Evolutionary conservation across 2,797 vertebrate species (phyloP), one percentile per base, ranked within the genome.

Genomic region (Lepus oiostolus): DNA sequence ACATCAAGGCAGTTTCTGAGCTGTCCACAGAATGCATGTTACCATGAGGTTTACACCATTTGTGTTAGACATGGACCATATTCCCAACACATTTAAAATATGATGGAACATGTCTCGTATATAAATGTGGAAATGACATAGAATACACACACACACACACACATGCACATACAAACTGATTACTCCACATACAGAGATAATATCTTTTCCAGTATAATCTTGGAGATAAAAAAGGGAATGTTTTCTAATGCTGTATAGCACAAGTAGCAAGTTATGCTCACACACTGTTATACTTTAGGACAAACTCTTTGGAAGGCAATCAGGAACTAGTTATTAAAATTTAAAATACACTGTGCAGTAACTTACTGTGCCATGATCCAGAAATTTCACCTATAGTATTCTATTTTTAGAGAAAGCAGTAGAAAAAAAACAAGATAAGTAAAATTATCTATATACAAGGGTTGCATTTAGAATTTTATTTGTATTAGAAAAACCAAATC

Each of bases 1-100:
- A 54, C 52, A 89, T 54, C 89, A 85, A 85, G 42, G 38, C 42
- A 89, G 65, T 95, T 85, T 32, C 28, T 77, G 50, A 96, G 58
- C 24, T 95, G 14, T 80, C 79, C 83, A 74, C 35, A 71, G 85
- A 91, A 88, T 86, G 38, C 4, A 84, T 95, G n/a, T 32, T 68
- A 84, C 35, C 22, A 82, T 77, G 58, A 7, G 7, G 2, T 71
- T 96, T 89, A 80, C 1, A 58, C 13, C 14, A 92, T 95, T 93
- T 95, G 17, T 83, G 12, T 42, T 92, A 92, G 7, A 93, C 62
- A 80, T 19, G 50, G 11, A 79, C 22, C 9, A 80, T 83, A 58
- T n/a, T 95, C 7, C 0, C 26, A 91, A 86, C 47, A 52, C 35
- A 72, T 72, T 88, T 74, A 88, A 68, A 86, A 90, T 79, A 52